phyloP scores from a whole-genome alignment of 2,113 vertebrate genomes.

The Excalfactoria chinensis region DNA sequence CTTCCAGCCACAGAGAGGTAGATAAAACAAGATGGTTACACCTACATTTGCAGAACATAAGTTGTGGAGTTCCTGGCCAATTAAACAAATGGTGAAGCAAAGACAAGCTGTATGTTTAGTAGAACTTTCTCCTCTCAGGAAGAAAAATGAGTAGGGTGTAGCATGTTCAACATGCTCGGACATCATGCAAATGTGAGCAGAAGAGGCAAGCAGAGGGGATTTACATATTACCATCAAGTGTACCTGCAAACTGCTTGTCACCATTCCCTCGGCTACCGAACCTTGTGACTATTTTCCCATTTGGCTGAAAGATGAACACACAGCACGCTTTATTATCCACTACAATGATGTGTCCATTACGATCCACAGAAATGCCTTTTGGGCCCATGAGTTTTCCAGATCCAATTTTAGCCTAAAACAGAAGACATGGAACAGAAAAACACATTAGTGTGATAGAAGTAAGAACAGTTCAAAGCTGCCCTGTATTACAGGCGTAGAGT shows the following conservation, averaged over 20 bases:
- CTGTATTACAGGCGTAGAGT: background rate
- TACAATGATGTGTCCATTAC: conserved; percentile 95
- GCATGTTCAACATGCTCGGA: conserved; percentile 67
- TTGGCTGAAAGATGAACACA: conserved; percentile 95
- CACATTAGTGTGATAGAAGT: background rate
- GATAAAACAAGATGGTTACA: background rate
- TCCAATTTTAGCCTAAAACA: conserved; percentile 90
- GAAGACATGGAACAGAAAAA: background rate
- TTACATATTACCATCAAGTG: conserved; percentile 81
- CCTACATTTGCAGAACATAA: conserved; percentile 27
- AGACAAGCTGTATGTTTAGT: background rate
- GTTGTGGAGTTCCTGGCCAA: background rate
- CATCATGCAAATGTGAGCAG: conserved; percentile 78
- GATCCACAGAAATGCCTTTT: conserved; percentile 95
- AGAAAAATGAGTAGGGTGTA: background rate
- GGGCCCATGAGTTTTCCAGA: conserved; percentile 98
- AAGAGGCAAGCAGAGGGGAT: conserved; percentile 75
- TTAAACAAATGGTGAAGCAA: background rate
- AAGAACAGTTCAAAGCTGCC: background rate
- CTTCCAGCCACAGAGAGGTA: background rate
- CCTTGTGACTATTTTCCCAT: conserved; percentile 95
- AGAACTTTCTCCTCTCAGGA: background rate
- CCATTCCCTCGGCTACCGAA: conserved; percentile 96
- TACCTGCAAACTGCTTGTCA: conserved; percentile 99
- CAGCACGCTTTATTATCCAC: conserved; percentile 98